phyloP scores from a whole-genome alignment of 2,797 vertebrate genomes.

The Acanthopagrus latus region DNA sequence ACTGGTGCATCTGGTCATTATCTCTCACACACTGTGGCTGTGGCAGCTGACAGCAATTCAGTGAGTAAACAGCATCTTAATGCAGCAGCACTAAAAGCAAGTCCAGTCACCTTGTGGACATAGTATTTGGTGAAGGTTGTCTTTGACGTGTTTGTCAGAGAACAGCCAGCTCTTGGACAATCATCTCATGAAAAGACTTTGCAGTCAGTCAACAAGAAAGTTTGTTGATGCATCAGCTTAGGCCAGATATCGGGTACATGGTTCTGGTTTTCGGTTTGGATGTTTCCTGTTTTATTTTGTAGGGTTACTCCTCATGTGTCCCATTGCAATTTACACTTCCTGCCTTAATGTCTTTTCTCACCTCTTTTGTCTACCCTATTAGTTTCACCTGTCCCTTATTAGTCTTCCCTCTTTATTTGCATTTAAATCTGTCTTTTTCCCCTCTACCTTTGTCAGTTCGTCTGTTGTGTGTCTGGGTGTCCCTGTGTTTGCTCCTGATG shows the following conservation, averaged over 20 bases:
- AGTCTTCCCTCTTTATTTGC: too few relatives aligned
- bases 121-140: not conserved
- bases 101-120: not conserved
- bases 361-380: too few relatives aligned
- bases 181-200: not conserved
- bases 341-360: too few relatives aligned
- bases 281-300: too few relatives aligned
- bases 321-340: too few relatives aligned
- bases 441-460: too few relatives aligned
- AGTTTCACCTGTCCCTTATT: too few relatives aligned
- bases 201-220: not conserved
- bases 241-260: not conserved
- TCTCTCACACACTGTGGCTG: constrained; percentile 1
- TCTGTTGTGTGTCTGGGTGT: too few relatives aligned
- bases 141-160: not conserved
- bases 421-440: too few relatives aligned
- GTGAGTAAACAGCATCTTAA: not conserved
- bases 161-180: not conserved
- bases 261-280: too few relatives aligned
- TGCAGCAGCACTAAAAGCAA: not conserved
- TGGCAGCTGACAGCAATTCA: not conserved
- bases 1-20: not conserved
- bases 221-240: not conserved
- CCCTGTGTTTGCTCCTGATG: too few relatives aligned
- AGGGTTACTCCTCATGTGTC: too few relatives aligned